Base-by-base conservation (phyloP, 2,113 vertebrate genomes). In the Potamarius usumacintae region DNA sequence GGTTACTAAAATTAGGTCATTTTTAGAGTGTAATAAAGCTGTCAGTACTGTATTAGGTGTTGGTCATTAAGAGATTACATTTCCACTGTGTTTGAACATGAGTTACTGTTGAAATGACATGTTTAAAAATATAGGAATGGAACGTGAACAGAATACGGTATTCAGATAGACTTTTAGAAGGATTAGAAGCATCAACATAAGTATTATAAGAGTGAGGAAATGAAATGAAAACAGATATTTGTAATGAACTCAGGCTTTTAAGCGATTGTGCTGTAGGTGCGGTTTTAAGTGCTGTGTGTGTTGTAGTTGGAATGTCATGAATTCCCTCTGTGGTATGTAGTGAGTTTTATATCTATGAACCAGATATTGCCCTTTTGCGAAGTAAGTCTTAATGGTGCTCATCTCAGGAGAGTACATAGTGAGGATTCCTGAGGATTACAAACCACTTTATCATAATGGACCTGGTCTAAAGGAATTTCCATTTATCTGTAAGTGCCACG, bases 361-460 rank as follows among this genome's bases (percentile, higher is more conserved):
- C 11, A 55, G 50, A 78, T 78, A 53, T 27, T 77, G 15, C 48
- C 10, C 58, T 79, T 50, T 58, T 80, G 15, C 9, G 14, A 80
- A 58, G 27, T 81, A 60, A 60, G 5, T 82, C 27, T 62, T 60
- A 62, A 60, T 42, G 30, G 27, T 62, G 4, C 27, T 22, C 9
- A 4, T 60, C 57, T 58, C n/a, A 22, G 12, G 57, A 82, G 57
- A 62, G 57, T 42, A 7, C 79, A 58, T 34, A 20, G 55, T 62
- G 30, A 30, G 15, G 77, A 80, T 30, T 30, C 57, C 50, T n/a
- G 48, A 78, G 53, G 53, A 30, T n/a, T 7, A 14, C 76, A 79
- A 58, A 80, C 27, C 55, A 60, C 57, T 60, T 82, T 62, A 62
- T 82, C 79, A 42, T 80, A 34, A 80, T 80, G 78, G 78, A 80